Evolutionary conservation across 2,113 vertebrate genomes (phyloP).

Genomic region (Carassius carassius): DNA sequence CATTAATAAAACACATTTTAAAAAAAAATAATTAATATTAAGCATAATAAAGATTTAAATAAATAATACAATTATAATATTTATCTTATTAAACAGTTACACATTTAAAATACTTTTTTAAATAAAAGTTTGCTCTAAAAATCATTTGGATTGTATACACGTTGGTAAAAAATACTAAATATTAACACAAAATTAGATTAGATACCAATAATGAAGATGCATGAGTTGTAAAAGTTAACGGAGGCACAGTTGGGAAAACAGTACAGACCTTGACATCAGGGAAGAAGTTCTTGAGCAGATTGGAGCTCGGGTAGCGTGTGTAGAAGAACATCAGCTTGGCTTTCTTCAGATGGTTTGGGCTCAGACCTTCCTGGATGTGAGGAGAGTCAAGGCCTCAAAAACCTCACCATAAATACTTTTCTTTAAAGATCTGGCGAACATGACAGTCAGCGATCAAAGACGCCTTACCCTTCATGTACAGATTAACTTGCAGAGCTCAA

Average conservation of each 20-base stretch:
- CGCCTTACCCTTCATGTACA: background rate
- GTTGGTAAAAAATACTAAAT: too few relatives aligned
- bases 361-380: slow-evolving; percentile 90
- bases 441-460: background rate
- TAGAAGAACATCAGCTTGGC: slow-evolving; percentile 99
- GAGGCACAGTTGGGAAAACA: background rate
- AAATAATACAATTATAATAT: too few relatives aligned
- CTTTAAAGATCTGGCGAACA: background rate
- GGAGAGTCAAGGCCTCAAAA: slow-evolving; percentile 80
- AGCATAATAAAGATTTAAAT: too few relatives aligned
- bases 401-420: background rate
- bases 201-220: too few relatives aligned
- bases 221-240: too few relatives aligned
- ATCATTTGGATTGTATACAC: too few relatives aligned
- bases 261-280: slow-evolving; percentile 89
- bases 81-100: too few relatives aligned
- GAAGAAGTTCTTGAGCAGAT: slow-evolving; percentile 89
- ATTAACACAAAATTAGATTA: too few relatives aligned
- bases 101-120: too few relatives aligned
- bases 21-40: too few relatives aligned
- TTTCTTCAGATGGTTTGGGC: slow-evolving; percentile 92
- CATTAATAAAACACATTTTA: too few relatives aligned
- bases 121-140: too few relatives aligned
- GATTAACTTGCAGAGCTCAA: background rate
- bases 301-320: slow-evolving; percentile 93